phyloP scores from a whole-genome alignment of 1,140 invertebrate genomes.

The Venturia canescens region DNA sequence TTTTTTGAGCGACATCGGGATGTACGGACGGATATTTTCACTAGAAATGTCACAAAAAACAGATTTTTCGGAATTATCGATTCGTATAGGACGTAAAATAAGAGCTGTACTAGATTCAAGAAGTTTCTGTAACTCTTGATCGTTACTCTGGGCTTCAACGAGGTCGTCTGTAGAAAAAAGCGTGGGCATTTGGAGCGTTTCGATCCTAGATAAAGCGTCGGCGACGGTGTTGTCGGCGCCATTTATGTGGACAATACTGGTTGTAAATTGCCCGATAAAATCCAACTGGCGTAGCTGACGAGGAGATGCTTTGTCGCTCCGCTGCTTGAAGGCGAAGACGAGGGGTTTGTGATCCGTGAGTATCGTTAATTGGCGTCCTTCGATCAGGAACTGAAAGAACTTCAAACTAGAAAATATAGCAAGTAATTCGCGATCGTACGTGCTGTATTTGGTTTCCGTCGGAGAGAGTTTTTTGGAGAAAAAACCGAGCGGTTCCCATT shows the following conservation, averaged over 20 bases:
- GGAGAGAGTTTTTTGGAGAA: slow-evolving; percentile 6
- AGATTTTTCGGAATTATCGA: slow-evolving; percentile 49
- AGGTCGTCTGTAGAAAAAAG: background rate
- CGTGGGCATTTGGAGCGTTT: background rate
- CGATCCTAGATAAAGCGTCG: slow-evolving; percentile 17
- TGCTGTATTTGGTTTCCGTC: slow-evolving; percentile 60
- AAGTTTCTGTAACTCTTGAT: slow-evolving; percentile 2
- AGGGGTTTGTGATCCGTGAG: slow-evolving; percentile 11
- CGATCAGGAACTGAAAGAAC: slow-evolving; percentile 61
- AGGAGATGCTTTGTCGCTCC: slow-evolving; percentile 19
- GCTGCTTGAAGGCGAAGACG: slow-evolving; percentile 13
- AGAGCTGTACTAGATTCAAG: background rate
- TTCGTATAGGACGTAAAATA: background rate
- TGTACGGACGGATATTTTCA: slow-evolving; percentile 51
- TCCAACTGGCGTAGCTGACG: slow-evolving; percentile 10
- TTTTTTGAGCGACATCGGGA: slow-evolving; percentile 51
- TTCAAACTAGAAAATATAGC: slow-evolving; percentile 62
- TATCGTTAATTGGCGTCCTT: slow-evolving; percentile 46
- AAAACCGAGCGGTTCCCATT: slow-evolving; percentile 48
- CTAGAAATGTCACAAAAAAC: slow-evolving; percentile 56
- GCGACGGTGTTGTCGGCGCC: background rate
- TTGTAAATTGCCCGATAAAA: slow-evolving; percentile 19
- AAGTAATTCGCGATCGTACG: slow-evolving; percentile 62
- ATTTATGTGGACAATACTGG: slow-evolving; percentile 15
- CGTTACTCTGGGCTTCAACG: background rate